Evolutionary conservation across 2,113 vertebrate species (phyloP).

Genomic region (Periophthalmus modestus): DNA sequence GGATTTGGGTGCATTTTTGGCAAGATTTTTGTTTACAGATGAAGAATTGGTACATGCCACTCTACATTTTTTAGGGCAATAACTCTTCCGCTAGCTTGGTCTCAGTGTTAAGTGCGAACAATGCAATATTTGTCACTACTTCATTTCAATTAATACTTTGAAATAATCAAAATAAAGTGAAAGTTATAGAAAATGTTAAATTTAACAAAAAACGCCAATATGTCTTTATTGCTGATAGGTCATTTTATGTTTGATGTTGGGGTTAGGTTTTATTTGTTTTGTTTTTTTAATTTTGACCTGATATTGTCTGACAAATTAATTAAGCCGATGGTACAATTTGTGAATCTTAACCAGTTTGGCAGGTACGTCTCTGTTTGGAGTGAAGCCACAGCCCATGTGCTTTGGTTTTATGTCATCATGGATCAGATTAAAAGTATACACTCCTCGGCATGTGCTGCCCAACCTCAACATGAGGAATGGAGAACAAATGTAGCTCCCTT

Average conservation of each 20-base stretch:
- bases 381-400: constrained; percentile 18
- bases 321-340: background rate
- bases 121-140: background rate
- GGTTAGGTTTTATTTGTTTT: background rate
- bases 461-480: constrained; percentile 6
- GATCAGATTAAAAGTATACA: constrained; percentile 14
- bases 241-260: background rate
- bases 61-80: background rate
- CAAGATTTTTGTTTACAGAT: background rate
- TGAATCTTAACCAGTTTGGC: background rate
- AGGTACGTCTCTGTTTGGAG: background rate
- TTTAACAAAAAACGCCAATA: too few species aligned
- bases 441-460: background rate
- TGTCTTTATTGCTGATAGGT: background rate
- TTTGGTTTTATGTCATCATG: constrained; percentile 43
- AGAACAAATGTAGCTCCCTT: constrained; percentile 8
- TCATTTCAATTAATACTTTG: background rate
- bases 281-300: too few species aligned
- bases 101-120: too few species aligned
- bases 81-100: background rate
- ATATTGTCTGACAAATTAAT: background rate
- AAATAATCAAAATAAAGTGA: background rate
- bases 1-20: constrained; percentile 9
- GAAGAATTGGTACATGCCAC: background rate
- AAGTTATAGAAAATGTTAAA: too few species aligned